phyloP scores from a whole-genome alignment of 2,888 invertebrate species.

The Melipona beecheii region DNA sequence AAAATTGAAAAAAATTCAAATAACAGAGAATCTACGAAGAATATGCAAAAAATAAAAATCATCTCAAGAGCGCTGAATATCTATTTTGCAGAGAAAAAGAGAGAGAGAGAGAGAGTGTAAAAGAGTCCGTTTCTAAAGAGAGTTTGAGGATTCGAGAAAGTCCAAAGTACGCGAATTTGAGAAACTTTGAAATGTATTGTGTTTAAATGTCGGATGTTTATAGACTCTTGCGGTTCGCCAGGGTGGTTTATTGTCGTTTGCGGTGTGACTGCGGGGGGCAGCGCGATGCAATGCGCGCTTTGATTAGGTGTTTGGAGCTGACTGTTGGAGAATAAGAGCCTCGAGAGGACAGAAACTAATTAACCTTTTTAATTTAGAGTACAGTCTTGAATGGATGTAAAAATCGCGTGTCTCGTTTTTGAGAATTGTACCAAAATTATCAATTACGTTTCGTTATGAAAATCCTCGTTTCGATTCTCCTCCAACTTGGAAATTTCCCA shows the following conservation, averaged over 20 bases:
- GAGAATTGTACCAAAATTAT: too few relatives aligned
- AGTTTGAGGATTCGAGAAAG: background rate
- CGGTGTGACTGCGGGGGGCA: background rate
- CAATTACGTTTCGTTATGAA: too few relatives aligned
- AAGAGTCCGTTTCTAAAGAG: too few relatives aligned
- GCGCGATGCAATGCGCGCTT: background rate
- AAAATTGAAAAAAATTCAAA: too few relatives aligned
- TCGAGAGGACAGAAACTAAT: background rate
- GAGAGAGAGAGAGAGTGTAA: background rate
- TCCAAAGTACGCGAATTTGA: background rate
- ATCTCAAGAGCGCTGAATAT: background rate
- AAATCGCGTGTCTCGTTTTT: background rate
- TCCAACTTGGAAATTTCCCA: too few relatives aligned
- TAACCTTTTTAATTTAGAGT: background rate
- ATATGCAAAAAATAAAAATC: too few relatives aligned
- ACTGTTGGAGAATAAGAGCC: background rate
- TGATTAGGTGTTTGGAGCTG: slow-evolving; percentile 4
- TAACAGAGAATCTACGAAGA: too few relatives aligned
- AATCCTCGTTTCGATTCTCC: too few relatives aligned
- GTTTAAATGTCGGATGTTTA: slow-evolving; percentile 11
- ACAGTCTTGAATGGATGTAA: too few relatives aligned
- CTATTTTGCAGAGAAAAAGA: background rate
- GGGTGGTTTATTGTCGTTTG: slow-evolving; percentile 5
- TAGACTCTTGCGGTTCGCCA: slow-evolving; percentile 11
- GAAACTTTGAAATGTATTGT: background rate